Base-by-base conservation (phyloP, 2,797 vertebrate genomes). In the Sebastes minor region DNA sequence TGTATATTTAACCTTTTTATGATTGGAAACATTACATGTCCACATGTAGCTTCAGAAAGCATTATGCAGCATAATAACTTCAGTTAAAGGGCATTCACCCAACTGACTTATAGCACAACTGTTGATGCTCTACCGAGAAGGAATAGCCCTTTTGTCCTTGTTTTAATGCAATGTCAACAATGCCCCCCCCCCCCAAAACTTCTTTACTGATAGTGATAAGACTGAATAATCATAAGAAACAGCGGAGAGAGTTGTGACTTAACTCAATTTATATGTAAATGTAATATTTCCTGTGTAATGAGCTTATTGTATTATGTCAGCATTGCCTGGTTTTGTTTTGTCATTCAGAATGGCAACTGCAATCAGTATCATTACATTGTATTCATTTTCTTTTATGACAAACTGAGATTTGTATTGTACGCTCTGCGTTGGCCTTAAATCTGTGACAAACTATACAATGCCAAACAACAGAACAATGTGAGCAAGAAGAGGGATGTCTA, bases 241-340 rank as follows among this genome's bases (percentile, higher is more conserved):
- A 68, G 82, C 72, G 73, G 71, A 89, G 87, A 74, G 86, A 90
- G 52, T 80, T 85, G 79, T 83, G 90, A 93, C 89, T 95, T 93
- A 87, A 95, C 90, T 94, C 92, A 91, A 95, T 96, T 94, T 95
- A 95, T 94, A 95, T 95, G 94, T 93, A 94, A 95, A 95, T 95
- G 88, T 89, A 91, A 92, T 95, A 93, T 94, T 95, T 93, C 68
- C 80, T 84, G 80, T 87, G 89, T 94, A 93, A 95, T 95, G 89
- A 92, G 93, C 89, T 93, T 90, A 93, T 90, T 92, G 89, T 91
- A 90, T 92, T 87, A 90, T 87, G 85, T 89, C 83, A 82, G 87
- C 89, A 88, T 85, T 74, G 82, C 60, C 74, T 84, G 30, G 68
- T 85, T 93, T 88, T 92, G 85, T 91, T 93, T 93, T 78, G 87